These are phyloP conservation scores for Psittacus erithacus DNA, from an alignment of 2,113 vertebrate species.

Conservation along the genomic window DNA sequence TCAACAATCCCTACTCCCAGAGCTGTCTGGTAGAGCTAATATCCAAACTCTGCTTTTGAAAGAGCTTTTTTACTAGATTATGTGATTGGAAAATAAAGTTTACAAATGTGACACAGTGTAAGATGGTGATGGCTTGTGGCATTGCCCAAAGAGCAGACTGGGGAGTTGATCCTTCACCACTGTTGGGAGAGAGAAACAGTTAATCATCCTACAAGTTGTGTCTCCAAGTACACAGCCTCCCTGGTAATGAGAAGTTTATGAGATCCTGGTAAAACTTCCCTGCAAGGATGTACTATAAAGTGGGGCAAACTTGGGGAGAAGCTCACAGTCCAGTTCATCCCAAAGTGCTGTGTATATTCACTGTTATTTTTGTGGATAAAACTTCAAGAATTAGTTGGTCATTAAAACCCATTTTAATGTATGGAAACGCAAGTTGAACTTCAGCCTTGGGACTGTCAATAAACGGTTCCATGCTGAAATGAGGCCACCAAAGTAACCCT, in stretches of 20 bases:
- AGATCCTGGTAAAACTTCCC: background rate
- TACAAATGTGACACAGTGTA: background rate
- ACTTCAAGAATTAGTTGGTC: background rate
- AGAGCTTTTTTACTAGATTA: background rate
- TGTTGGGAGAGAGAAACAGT: background rate
- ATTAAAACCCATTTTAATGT: background rate
- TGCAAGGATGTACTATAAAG: background rate
- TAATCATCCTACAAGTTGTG: background rate
- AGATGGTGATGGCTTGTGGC: background rate
- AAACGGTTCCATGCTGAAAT: background rate
- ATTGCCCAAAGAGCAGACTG: background rate
- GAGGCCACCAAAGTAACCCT: background rate
- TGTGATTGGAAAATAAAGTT: slow-evolving; percentile 24
- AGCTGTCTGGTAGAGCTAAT: background rate
- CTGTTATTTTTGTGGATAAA: background rate
- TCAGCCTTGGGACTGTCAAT: background rate
- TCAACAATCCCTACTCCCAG: background rate
- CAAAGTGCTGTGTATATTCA: background rate
- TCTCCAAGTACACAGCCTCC: background rate
- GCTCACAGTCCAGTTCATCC: background rate
- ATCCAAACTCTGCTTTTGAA: background rate
- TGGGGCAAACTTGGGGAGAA: background rate
- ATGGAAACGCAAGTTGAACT: background rate
- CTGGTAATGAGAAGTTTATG: background rate
- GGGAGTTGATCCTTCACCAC: background rate